phyloP scores from a whole-genome alignment of 2,113 vertebrate species.

The Gadus macrocephalus region DNA sequence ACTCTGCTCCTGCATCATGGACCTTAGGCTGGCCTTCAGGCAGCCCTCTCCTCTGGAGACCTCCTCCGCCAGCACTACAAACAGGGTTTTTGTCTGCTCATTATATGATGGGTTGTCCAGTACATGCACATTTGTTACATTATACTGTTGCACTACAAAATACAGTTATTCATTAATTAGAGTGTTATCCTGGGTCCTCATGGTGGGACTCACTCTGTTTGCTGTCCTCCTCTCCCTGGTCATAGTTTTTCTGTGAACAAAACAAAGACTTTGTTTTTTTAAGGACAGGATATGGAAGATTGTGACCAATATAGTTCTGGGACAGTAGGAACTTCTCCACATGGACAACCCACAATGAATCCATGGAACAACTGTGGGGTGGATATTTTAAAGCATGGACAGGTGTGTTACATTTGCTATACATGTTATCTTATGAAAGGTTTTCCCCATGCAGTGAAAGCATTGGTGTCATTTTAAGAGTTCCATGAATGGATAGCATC shows the following conservation, averaged over 20 bases:
- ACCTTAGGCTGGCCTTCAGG: constrained; percentile 85
- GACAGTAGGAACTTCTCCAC: no score
- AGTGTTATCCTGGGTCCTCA: no score
- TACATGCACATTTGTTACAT: no score
- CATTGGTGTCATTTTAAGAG: neutral
- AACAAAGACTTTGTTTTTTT: neutral
- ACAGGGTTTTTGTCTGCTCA: constrained; percentile 9
- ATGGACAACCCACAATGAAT: no score
- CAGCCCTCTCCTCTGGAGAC: constrained; percentile 83
- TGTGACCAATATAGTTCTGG: neutral
- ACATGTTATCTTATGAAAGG: neutral
- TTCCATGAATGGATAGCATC: constrained; percentile 28
- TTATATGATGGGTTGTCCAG: no score
- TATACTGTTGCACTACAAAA: no score
- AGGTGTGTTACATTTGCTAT: neutral
- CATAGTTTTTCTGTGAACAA: constrained; percentile 90
- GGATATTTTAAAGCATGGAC: no score
- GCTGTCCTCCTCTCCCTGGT: constrained; percentile 98
- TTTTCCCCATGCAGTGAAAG: neutral
- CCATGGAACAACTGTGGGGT: no score
- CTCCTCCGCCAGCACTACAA: constrained; percentile 87
- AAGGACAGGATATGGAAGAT: neutral
- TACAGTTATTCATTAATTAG: no score
- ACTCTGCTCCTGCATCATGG: constrained; percentile 93
- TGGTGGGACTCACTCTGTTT: constrained; percentile 83